A percentile compares a stretch with the other conserved stretches of the same genome.
These are phyloP conservation scores for Drosophila histrio DNA, from an alignment of 2,888 invertebrate species.

Conservation along the genomic window DNA sequence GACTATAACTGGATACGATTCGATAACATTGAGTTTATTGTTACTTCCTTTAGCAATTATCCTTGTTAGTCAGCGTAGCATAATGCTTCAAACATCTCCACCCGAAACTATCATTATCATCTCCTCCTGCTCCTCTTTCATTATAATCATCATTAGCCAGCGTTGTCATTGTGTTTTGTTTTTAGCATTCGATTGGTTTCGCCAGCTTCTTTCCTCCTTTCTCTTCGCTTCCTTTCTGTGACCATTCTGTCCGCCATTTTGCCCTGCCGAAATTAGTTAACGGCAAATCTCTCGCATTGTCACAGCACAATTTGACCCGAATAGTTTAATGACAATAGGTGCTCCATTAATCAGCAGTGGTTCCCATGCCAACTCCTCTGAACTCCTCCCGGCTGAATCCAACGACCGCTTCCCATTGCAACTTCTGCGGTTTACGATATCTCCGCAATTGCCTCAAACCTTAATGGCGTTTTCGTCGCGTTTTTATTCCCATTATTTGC, in stretches of 20 bases:
- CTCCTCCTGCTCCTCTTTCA: neutral
- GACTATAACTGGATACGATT: conserved; percentile 52
- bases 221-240: neutral
- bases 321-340: conserved; percentile 46
- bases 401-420: neutral
- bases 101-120: conserved; percentile 37
- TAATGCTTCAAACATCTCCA: conserved; percentile 28
- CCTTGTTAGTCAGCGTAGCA: conserved; percentile 66
- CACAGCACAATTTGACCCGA: conserved; percentile 17
- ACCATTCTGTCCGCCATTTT: conserved; percentile 13
- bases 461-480: neutral
- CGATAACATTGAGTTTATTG: conserved; percentile 76
- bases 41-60: conserved; percentile 78
- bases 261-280: conserved; percentile 47
- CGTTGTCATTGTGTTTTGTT: conserved; percentile 24
- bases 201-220: neutral
- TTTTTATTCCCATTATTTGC: conserved; percentile 11
- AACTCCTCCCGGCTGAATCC: neutral
- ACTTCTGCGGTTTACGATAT: conserved; percentile 32
- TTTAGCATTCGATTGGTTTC: conserved; percentile 39
- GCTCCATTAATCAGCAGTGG: conserved; percentile 45
- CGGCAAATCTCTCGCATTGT: conserved; percentile 40
- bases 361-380: neutral
- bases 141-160: conserved; percentile 12
- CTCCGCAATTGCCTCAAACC: conserved; percentile 1